Evolutionary conservation across 2,113 vertebrate genomes (phyloP).

Genomic region (Campylorhamphus procurvoides): DNA sequence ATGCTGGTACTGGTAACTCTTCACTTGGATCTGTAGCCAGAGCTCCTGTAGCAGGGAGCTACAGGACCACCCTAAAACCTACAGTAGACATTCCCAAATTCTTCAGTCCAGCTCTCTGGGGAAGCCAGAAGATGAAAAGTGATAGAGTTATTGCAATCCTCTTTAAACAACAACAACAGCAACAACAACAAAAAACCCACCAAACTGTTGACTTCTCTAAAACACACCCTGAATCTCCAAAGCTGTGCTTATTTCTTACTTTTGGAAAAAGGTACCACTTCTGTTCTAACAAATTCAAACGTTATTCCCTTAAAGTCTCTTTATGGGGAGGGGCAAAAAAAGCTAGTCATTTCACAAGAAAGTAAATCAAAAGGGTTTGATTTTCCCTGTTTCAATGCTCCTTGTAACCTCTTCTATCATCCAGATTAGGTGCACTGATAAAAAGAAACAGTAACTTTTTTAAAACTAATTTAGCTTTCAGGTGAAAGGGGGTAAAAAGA

Average conservation of each 20-base stretch:
- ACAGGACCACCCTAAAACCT: neutral
- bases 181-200: neutral
- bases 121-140: neutral
- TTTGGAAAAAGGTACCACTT: conserved; percentile 73
- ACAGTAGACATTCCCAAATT: neutral
- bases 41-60: neutral
- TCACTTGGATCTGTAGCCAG: neutral
- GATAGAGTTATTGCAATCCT: conserved; percentile 14
- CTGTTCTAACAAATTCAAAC: conserved; percentile 28
- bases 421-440: neutral
- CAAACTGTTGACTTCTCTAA: conserved; percentile 2
- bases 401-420: neutral
- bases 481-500: neutral
- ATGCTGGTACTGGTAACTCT: conserved; percentile 1
- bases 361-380: neutral
- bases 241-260: conserved; percentile 68
- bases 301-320: conserved; percentile 37
- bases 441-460: neutral
- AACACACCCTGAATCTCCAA: conserved; percentile 78
- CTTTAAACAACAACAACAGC: neutral
- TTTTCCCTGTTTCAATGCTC: neutral
- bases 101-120: conserved; percentile 13
- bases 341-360: neutral
- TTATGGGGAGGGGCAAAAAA: neutral
- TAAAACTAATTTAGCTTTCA: neutral